phyloP scores from a whole-genome alignment of 2,113 vertebrate genomes.

The Tricholaema leucomelas region DNA sequence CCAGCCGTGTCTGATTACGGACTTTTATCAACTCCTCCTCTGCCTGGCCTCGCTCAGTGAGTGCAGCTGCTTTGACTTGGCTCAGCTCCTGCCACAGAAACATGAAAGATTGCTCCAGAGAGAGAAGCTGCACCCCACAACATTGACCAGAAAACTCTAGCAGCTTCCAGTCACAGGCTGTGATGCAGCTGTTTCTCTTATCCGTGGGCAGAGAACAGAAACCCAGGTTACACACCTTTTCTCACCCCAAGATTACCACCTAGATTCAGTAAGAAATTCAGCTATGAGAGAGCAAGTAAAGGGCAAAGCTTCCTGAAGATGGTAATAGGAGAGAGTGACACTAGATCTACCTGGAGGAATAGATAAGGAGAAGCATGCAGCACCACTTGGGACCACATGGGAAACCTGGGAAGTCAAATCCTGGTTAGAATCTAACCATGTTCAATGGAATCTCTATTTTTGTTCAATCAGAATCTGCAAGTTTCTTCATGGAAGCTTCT shows the following conservation, averaged over 20 bases:
- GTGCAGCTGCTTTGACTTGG: conserved; percentile 75
- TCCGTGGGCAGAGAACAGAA: background rate
- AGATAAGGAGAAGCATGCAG: background rate
- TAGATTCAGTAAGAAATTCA: background rate
- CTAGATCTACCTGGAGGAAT: background rate
- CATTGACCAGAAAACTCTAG: background rate
- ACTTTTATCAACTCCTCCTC: conserved; percentile 87
- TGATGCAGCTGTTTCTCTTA: background rate
- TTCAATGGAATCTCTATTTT: background rate
- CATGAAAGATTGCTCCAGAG: background rate
- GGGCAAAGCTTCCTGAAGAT: background rate
- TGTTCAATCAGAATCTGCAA: background rate
- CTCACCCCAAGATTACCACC: background rate
- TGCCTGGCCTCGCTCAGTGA: conserved; percentile 80
- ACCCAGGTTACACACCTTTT: background rate
- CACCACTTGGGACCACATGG: background rate
- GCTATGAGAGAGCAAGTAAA: background rate
- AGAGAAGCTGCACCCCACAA: background rate
- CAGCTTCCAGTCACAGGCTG: background rate
- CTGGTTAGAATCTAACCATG: background rate
- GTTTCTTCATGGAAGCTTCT: background rate
- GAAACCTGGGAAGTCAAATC: background rate
- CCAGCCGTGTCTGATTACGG: conserved; percentile 80
- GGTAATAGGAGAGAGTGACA: background rate
- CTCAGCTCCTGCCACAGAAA: conserved; percentile 83